Percentiles rank a stretch among this genome's conserved stretches.
Conservation (phyloP, 2,113 vertebrate species). For the Oreochromis niloticus region DNA sequence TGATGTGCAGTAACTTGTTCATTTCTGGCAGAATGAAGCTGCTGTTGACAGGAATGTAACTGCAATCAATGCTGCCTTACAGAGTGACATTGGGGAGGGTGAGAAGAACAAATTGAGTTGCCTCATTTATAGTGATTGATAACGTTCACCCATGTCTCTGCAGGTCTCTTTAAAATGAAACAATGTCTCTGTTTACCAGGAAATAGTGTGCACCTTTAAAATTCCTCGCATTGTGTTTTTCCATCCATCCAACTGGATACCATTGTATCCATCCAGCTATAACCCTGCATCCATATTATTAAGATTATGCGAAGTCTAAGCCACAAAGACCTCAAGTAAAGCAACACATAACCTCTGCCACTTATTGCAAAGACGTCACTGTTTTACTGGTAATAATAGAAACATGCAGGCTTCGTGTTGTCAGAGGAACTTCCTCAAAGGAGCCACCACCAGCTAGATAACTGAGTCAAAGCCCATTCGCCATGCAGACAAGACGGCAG, state of each 20-base stretch:
- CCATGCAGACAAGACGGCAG: background rate
- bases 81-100: background rate
- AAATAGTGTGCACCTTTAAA: background rate
- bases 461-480: constrained; percentile 41
- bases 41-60: constrained; percentile 9
- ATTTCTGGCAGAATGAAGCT: background rate
- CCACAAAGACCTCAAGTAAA: background rate
- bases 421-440: background rate
- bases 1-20: background rate
- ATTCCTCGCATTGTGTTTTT: background rate
- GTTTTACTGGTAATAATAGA: background rate
- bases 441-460: background rate
- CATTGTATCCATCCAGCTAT: background rate
- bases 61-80: constrained; percentile 1
- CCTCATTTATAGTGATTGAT: constrained; percentile 16
- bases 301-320: background rate
- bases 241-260: background rate
- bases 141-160: background rate
- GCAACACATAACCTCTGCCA: accelerated
- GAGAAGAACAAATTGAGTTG: background rate
- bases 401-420: background rate
- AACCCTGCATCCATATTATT: background rate
- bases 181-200: background rate
- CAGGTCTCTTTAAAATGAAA: background rate
- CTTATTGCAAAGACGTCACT: background rate